Percentiles rank a stretch among this genome's conserved stretches.
phyloP scores from a whole-genome alignment of 2,888 invertebrate genomes.

The Heliconius sara region DNA sequence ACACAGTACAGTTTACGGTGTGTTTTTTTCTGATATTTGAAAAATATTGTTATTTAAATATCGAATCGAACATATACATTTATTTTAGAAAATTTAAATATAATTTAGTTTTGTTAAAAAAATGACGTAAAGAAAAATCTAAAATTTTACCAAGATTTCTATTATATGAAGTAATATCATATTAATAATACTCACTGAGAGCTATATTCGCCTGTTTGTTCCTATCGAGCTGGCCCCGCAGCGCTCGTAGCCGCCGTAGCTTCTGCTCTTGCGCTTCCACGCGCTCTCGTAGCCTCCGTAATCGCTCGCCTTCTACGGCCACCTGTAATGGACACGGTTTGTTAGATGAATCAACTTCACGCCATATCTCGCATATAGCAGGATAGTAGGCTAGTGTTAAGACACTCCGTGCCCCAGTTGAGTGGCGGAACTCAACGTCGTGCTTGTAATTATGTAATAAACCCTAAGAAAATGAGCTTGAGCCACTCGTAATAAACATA shows the following conservation, averaged over 20 bases:
- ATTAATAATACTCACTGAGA: conserved; percentile 88
- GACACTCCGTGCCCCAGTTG: not conserved
- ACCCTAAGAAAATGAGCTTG: too few species aligned
- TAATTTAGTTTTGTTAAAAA: too few species aligned
- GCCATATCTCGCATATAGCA: not conserved
- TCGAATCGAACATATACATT: not conserved
- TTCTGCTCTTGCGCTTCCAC: conserved; percentile 98
- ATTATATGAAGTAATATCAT: not conserved
- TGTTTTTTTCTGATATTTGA: too few species aligned
- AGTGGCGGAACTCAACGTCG: not conserved
- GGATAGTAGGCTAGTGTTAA: not conserved
- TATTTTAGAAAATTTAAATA: not conserved
- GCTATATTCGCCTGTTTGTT: conserved; percentile 96
- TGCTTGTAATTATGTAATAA: not conserved
- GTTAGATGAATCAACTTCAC: not conserved
- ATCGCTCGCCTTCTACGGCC: conserved; percentile 94
- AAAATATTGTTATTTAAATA: too few species aligned
- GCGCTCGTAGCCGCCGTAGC: conserved; percentile 93
- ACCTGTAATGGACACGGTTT: conserved; percentile 64
- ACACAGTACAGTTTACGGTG: too few species aligned
- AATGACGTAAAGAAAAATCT: too few species aligned
- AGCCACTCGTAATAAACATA: too few species aligned
- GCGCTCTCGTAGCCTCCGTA: conserved; percentile 93
- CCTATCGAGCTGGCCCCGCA: conserved; percentile 96
- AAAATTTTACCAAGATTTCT: not conserved